These are phyloP conservation scores for Drosophila tristis DNA, from an alignment of 1,140 invertebrate species.

Conservation along the genomic window DNA sequence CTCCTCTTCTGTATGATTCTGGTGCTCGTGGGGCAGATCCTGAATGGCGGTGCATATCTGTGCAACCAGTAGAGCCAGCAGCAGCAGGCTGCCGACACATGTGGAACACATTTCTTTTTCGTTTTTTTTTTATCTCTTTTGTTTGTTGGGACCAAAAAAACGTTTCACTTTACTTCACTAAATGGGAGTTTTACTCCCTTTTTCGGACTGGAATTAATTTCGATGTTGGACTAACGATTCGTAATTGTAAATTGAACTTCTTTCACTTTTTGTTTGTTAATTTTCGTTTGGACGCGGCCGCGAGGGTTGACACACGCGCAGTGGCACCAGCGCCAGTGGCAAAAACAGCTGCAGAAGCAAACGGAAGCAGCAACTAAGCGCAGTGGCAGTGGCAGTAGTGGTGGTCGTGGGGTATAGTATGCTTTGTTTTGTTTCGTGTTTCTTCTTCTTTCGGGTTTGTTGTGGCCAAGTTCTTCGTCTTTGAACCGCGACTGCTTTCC, in stretches of 20 bases:
- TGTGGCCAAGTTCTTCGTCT: constrained; percentile 57
- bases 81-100: constrained; percentile 42
- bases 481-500: neutral
- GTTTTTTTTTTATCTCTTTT: constrained; percentile 7
- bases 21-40: constrained; percentile 21
- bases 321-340: constrained; percentile 47
- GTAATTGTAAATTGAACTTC: constrained; percentile 37
- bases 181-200: constrained; percentile 16
- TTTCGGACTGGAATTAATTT: constrained; percentile 24
- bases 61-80: constrained; percentile 15
- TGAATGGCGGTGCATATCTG: constrained; percentile 4
- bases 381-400: neutral
- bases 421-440: constrained; percentile 28
- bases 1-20: constrained; percentile 3
- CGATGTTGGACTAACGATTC: constrained; percentile 24
- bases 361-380: constrained; percentile 29
- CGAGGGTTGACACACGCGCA: constrained; percentile 61
- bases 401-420: constrained; percentile 8
- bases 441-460: constrained; percentile 49
- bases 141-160: constrained; percentile 13
- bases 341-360: constrained; percentile 33
- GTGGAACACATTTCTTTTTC: constrained; percentile 61
- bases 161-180: constrained; percentile 30
- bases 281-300: constrained; percentile 18
- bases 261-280: constrained; percentile 52